Evolutionary conservation across 2,888 invertebrate species (phyloP).

Genomic region (Drosophila mimica): DNA sequence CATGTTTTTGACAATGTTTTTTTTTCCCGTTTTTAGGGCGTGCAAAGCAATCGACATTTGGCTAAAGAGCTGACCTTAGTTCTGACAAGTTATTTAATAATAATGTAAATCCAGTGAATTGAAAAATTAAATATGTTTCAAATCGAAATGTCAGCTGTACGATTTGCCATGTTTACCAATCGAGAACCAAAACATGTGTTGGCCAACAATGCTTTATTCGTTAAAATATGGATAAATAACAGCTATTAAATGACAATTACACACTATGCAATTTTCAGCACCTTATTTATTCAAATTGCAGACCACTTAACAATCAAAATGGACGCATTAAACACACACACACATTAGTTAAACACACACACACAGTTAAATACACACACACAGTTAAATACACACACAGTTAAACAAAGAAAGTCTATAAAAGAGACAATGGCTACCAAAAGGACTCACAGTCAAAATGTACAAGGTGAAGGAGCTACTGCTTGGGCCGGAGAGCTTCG

Average conservation of each 20-base stretch:
- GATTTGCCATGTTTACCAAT: constrained; percentile 11
- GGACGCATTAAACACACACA: constrained; percentile 5
- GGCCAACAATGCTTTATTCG: constrained; percentile 6
- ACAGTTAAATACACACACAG: not conserved
- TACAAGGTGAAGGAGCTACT: constrained; percentile 56
- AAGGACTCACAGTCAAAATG: constrained; percentile 42
- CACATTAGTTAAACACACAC: not conserved
- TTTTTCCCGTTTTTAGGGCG: not conserved
- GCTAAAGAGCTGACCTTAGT: no score
- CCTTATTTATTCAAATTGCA: constrained; percentile 61
- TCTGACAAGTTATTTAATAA: not conserved
- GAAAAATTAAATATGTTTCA: not conserved
- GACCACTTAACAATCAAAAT: constrained; percentile 39
- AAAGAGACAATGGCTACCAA: constrained; percentile 12
- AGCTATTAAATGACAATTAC: constrained; percentile 48
- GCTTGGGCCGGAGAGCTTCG: constrained; percentile 58
- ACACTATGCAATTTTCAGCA: constrained; percentile 54
- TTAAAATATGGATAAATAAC: constrained; percentile 28
- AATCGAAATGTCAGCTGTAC: constrained; percentile 15
- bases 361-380: not conserved
- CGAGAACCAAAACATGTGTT: constrained; percentile 44
- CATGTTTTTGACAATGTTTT: constrained; percentile 31
- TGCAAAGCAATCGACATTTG: not conserved
- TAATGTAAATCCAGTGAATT: not conserved
- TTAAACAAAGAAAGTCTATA: constrained; percentile 27